Conservation (phyloP, 2,888 invertebrate genomes). For the Morpho helenor region DNA sequence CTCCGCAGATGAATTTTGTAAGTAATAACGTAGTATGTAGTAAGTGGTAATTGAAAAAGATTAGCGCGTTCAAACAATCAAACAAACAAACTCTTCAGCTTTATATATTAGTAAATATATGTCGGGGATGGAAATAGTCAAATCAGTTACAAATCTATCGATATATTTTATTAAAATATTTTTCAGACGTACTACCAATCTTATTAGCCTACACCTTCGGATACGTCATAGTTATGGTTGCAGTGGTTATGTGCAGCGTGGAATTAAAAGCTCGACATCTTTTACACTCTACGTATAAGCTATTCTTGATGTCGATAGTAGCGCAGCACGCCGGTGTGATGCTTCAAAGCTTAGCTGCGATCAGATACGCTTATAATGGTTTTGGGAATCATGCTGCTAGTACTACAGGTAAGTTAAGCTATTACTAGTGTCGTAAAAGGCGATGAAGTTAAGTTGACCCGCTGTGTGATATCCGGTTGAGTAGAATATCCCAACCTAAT, state of each 20-base stretch:
- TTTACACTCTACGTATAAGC: conserved; percentile 92
- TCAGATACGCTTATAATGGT: conserved; percentile 89
- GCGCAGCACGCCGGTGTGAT: conserved; percentile 86
- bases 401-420: conserved; percentile 59
- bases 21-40: conserved; percentile 50
- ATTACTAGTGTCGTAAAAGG: no score
- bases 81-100: no score
- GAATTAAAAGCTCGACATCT: conserved; percentile 89
- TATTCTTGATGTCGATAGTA: conserved; percentile 86
- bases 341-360: conserved; percentile 84
- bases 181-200: conserved; percentile 91
- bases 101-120: no score
- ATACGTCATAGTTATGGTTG: conserved; percentile 85
- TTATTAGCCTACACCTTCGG: conserved; percentile 86
- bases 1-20: conserved; percentile 97
- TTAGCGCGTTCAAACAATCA: no score
- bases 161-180: not conserved
- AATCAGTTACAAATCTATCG: no score
- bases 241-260: conserved; percentile 86
- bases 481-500: no score
- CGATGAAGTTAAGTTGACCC: no score
- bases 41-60: no score
- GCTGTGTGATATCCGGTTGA: no score
- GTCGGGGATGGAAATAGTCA: no score
- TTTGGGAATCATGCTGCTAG: conserved; percentile 72